Conservation (phyloP, 2,888 invertebrate species). For the Drosophila mimica region DNA sequence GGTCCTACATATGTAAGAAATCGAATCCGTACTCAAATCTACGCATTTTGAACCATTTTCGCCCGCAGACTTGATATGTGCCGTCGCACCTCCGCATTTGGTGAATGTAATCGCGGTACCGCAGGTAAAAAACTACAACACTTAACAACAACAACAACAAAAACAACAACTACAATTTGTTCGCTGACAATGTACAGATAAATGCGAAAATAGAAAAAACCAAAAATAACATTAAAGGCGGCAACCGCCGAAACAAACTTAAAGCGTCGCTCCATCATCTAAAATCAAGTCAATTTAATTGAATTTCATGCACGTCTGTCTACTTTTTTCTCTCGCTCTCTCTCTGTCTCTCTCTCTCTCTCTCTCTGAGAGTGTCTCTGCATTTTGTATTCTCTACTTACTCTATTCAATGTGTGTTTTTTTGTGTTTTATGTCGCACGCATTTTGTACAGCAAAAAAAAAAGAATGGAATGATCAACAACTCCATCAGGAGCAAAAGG, state of each 20-base stretch:
- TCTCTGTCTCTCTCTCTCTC: constrained; percentile 16
- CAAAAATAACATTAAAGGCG: constrained; percentile 75
- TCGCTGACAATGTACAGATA: constrained; percentile 66
- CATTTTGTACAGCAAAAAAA: constrained; percentile 54
- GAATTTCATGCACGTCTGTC: constrained; percentile 79
- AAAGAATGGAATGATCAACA: constrained; percentile 15
- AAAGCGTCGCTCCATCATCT: constrained; percentile 76
- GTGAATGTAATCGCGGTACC: constrained; percentile 98
- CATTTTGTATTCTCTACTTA: constrained; percentile 30
- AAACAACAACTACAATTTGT: constrained; percentile 49
- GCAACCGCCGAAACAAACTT: constrained; percentile 60
- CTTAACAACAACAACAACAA: constrained; percentile 40
- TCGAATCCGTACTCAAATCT: constrained; percentile 68
- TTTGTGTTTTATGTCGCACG: constrained; percentile 65
- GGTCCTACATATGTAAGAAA: constrained; percentile 22
- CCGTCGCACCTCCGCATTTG: constrained; percentile 97
- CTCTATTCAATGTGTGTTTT: constrained; percentile 26
- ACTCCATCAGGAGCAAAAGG: constrained; percentile 35
- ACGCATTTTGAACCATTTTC: constrained; percentile 78
- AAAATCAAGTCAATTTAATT: constrained; percentile 71
- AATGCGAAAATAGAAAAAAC: constrained; percentile 49
- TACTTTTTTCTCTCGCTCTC: constrained; percentile 38
- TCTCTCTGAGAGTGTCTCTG: constrained; percentile 9
- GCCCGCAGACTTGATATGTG: constrained; percentile 99
- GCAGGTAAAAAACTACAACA: constrained; percentile 91